Evolutionary conservation across 1,140 invertebrate genomes (phyloP), one percentile per base, ranked within the genome.

Genomic region (Neelides sp.): DNA sequence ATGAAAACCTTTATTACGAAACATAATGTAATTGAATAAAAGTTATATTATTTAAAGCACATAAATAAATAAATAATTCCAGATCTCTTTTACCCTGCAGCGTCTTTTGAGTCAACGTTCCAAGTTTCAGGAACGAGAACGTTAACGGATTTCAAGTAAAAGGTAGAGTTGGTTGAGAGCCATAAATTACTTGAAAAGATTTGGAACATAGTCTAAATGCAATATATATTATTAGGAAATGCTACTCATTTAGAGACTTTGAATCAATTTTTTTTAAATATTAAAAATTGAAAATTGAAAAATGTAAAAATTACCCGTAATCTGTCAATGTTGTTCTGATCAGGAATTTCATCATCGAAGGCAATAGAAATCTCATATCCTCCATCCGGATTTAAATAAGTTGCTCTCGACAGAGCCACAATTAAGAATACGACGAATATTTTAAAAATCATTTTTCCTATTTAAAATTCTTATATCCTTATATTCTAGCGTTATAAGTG

Each of bases 331-430:
- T 26, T 44, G 8, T 27, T 26, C 17, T 22, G n/a, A 17, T 32
- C 19, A 20, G 47, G 42, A 7, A 44, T 45, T 20, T 35, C 34
- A 30, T 55, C 48, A 0, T 51, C 44, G 27, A 55, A 28, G 4
- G 54, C 48, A 3, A 55, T 39, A 7, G 51, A 34, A 41, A 55
- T 46, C 23, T 46, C 22, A 19, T 55, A 55, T 23, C 54, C 54
- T 27, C 54, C 54, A 32, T 48, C n/a, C n/a, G n/a, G n/a, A n/a
- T n/a, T n/a, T n/a, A n/a, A n/a, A n/a, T n/a, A n/a, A n/a, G n/a
- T n/a, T n/a, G n/a, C n/a, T n/a, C n/a, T n/a, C n/a, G n/a, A n/a
- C n/a, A n/a, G n/a, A n/a, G n/a, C n/a, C n/a, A n/a, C n/a, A n/a
- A n/a, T n/a, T n/a, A n/a, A n/a, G n/a, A n/a, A n/a, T n/a, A n/a